Base-by-base conservation (phyloP, 2,888 invertebrate species). In the Papilio demoleus region DNA sequence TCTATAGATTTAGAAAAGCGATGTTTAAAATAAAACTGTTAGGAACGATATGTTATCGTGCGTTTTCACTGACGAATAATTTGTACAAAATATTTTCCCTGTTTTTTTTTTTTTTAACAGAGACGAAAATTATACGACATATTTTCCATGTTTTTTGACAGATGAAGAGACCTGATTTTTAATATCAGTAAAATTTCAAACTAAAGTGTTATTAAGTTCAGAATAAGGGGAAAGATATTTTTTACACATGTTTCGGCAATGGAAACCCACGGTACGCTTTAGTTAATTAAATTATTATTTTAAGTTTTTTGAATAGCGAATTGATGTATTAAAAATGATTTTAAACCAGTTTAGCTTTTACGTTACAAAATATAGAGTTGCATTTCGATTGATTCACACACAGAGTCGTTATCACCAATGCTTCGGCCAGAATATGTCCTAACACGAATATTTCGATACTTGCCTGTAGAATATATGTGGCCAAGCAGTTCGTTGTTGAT, bases 311-410 rank as follows among this genome's bases (percentile, higher is more conserved):
- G 19, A 19, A 17, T 42, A 42, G 19, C n/a, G n/a, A 27, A n/a
- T 50, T 50, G n/a, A 27, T 11, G 45, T 45, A 19, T 19, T 56
- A 4, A 31, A 56, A 56, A 56, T 1, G 11, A 31, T 24, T 50
- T 50, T 50, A 27, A 50, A 53, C 53, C 53, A 17, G 53, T 31
- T 31, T 56, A 56, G 31, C n/a, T 53, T n/a, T 53, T n/a, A 53
- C n/a, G n/a, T 24, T 47, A 47, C 12, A 9, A 1, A 6, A 31
- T 1, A n/a, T 27, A 53, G 8, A 53, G 24, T 53, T 53, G 53
- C 53, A 53, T 53, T 53, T 53, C 27, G 24, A 53, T 53, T 27
- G 24, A 50, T 53, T 31, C 31, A 31, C 31, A 31, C 31, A 4
- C 31, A 31, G 31, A 31, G 4, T 31, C 31, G 31, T 31, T 31